Conservation (phyloP, 2,113 vertebrate species). For the Todiramphus saurophagus region DNA sequence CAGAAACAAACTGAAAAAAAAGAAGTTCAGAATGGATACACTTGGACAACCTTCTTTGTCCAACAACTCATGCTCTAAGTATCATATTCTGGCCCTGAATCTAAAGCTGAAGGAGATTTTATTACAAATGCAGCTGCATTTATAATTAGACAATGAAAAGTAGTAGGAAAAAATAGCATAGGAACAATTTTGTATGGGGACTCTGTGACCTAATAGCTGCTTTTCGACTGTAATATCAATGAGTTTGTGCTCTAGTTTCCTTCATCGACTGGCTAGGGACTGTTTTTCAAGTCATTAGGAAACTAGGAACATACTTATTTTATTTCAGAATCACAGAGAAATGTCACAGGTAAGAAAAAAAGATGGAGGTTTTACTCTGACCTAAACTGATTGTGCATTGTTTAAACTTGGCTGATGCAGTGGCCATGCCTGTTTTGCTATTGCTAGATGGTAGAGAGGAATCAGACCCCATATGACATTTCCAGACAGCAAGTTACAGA, state of each 20-base stretch:
- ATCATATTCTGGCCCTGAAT: slow-evolving; percentile 24
- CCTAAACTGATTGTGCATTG: background rate
- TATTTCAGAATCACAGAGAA: background rate
- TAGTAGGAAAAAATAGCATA: slow-evolving; percentile 52
- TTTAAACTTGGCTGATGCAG: background rate
- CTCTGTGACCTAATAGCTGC: slow-evolving; percentile 20
- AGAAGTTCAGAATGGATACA: background rate
- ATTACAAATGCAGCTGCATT: slow-evolving; percentile 50
- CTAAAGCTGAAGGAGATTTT: slow-evolving; percentile 30
- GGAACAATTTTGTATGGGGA: slow-evolving; percentile 7
- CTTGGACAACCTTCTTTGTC: background rate
- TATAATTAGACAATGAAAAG: slow-evolving; percentile 54
- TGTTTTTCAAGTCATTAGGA: slow-evolving; percentile 36
- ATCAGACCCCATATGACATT: slow-evolving; percentile 2
- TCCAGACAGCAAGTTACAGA: slow-evolving; percentile 44
- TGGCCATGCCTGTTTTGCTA: background rate
- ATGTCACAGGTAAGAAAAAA: background rate
- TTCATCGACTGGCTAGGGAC: slow-evolving; percentile 2
- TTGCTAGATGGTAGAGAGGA: background rate
- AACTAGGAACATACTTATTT: background rate
- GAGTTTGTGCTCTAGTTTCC: slow-evolving; percentile 22
- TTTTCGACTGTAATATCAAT: slow-evolving; percentile 20
- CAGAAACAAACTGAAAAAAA: background rate
- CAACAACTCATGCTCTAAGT: background rate
- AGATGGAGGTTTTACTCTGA: background rate